Evolutionary conservation across 2,888 invertebrate species (phyloP).

Genomic region (Alloscopus bannaensis): DNA sequence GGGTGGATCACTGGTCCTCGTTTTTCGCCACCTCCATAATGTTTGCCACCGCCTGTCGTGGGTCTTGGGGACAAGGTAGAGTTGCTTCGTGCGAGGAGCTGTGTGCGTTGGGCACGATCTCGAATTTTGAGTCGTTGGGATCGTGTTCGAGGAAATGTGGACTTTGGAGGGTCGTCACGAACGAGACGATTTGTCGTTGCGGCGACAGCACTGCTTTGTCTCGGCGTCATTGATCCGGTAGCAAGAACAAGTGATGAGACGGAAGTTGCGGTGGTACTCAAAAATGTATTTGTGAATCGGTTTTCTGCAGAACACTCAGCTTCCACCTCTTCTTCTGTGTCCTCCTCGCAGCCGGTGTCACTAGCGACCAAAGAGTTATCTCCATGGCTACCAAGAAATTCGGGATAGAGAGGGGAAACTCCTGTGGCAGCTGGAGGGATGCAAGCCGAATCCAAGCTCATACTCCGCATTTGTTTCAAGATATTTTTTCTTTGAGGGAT

Average conservation of each 20-base stretch:
- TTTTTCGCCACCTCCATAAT: neutral
- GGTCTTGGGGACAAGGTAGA: slow-evolving; percentile 31
- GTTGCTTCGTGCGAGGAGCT: slow-evolving; percentile 28
- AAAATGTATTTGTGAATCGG: no score
- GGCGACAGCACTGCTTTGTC: slow-evolving; percentile 37
- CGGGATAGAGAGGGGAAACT: neutral
- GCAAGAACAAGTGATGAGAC: no score
- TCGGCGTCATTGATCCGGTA: slow-evolving; percentile 10
- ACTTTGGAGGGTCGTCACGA: slow-evolving; percentile 43
- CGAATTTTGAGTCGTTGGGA: slow-evolving; percentile 63
- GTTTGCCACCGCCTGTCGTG: neutral
- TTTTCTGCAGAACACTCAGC: no score
- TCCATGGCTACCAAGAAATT: neutral
- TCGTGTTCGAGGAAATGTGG: slow-evolving; percentile 58
- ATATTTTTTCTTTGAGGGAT: neutral
- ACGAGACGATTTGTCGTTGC: slow-evolving; percentile 52
- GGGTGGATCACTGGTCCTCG: neutral
- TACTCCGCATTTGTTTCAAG: slow-evolving; percentile 55
- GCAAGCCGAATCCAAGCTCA: slow-evolving; percentile 69
- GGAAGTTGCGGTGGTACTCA: slow-evolving; percentile 52
- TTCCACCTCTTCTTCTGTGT: slow-evolving; percentile 37
- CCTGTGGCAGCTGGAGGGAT: slow-evolving; percentile 30
- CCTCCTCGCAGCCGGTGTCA: neutral
- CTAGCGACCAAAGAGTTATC: neutral
- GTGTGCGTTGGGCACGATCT: slow-evolving; percentile 32